phyloP scores from a whole-genome alignment of 2,797 vertebrate genomes.

The Geranospiza caerulescens region DNA sequence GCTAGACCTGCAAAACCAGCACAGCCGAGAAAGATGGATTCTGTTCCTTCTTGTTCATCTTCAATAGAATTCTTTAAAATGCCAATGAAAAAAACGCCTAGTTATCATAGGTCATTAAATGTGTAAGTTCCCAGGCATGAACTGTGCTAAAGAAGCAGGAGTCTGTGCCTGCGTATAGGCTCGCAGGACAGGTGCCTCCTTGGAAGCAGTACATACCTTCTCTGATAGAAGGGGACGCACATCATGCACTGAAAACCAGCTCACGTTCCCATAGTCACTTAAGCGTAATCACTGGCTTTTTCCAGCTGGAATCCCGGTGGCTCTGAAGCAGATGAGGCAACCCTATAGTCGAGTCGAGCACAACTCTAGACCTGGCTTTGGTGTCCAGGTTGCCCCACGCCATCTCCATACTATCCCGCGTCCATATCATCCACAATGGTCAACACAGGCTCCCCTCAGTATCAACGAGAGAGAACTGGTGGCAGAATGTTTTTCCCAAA shows the following conservation, averaged over 20 bases:
- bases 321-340: neutral
- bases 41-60: neutral
- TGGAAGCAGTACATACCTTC: neutral
- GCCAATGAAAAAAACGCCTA: neutral
- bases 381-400: neutral
- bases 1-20: neutral
- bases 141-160: neutral
- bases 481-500: neutral
- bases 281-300: neutral
- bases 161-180: neutral
- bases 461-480: neutral
- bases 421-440: neutral
- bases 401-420: neutral
- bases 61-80: conserved; percentile 9
- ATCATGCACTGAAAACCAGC: neutral
- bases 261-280: neutral
- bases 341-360: no score
- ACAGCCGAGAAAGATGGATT: neutral
- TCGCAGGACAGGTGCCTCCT: neutral
- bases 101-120: neutral
- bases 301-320: neutral
- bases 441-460: neutral
- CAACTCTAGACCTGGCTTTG: neutral
- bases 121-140: neutral
- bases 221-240: neutral